A percentile compares a stretch with the other conserved stretches of the same genome.
Conservation (phyloP, 2,113 vertebrate species). For the Caretta caretta region DNA sequence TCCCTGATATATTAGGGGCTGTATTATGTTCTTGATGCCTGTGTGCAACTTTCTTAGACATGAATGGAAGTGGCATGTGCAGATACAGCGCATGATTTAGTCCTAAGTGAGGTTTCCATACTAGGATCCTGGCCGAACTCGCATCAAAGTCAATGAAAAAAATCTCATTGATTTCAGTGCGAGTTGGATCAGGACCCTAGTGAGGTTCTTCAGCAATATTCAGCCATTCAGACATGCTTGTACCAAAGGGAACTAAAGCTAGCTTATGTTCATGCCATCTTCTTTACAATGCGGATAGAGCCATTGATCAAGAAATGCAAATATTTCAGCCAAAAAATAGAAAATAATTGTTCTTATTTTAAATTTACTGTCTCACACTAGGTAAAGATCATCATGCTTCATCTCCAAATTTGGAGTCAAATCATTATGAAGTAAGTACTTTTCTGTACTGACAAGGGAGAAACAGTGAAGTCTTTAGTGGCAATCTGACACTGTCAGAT, state of each 20-base stretch:
- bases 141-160: background rate
- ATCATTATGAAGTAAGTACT: conserved; percentile 78
- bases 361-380: conserved; percentile 58
- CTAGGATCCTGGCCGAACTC: background rate
- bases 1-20: background rate
- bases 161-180: background rate
- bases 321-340: background rate
- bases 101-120: background rate
- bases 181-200: background rate
- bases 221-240: background rate
- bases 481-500: background rate
- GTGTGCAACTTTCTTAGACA: background rate
- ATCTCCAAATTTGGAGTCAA: conserved; percentile 43
- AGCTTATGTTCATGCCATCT: background rate
- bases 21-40: background rate
- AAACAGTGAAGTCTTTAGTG: background rate
- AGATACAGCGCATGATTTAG: background rate
- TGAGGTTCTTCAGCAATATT: background rate
- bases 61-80: background rate
- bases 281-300: background rate
- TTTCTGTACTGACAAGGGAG: background rate
- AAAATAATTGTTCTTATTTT: conserved; percentile 3
- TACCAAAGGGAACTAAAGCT: background rate
- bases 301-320: background rate
- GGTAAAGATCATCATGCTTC: conserved; percentile 55